A percentile compares a stretch with the other conserved stretches of the same genome.
phyloP scores from a whole-genome alignment of 2,888 invertebrate genomes.

The Neuroscelio doddi region DNA sequence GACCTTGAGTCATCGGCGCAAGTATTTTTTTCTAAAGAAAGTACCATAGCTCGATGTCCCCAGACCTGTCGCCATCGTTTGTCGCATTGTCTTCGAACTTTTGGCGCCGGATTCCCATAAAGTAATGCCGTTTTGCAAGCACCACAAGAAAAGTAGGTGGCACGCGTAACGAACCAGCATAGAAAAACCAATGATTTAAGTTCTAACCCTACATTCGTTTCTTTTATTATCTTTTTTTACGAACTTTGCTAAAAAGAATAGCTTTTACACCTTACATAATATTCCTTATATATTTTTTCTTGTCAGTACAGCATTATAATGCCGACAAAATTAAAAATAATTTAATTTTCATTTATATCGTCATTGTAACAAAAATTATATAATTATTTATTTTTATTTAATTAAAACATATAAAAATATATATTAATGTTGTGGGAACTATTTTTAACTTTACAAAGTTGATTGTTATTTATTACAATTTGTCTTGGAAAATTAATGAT shows the following conservation, averaged over 20 bases:
- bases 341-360: too few species aligned
- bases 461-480: too few species aligned
- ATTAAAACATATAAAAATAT: too few species aligned
- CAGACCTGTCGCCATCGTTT: constrained; percentile 15
- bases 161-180: constrained; percentile 35
- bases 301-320: too few species aligned
- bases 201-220: constrained; percentile 8
- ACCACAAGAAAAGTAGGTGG: constrained; percentile 10
- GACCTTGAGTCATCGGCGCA: too few species aligned
- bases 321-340: too few species aligned
- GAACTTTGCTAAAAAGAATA: background rate
- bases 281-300: background rate
- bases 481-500: background rate
- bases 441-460: too few species aligned
- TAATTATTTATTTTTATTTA: too few species aligned
- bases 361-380: too few species aligned
- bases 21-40: constrained; percentile 4
- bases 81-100: constrained; percentile 13
- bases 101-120: constrained; percentile 13
- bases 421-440: too few species aligned
- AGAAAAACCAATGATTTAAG: constrained; percentile 36
- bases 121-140: constrained; percentile 13
- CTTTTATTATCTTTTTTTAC: constrained; percentile 1
- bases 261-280: background rate
- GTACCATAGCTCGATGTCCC: background rate